A percentile compares a stretch with the other conserved stretches of the same genome.
Conservation (phyloP, 2,888 invertebrate genomes). For the Germaria angustata region DNA sequence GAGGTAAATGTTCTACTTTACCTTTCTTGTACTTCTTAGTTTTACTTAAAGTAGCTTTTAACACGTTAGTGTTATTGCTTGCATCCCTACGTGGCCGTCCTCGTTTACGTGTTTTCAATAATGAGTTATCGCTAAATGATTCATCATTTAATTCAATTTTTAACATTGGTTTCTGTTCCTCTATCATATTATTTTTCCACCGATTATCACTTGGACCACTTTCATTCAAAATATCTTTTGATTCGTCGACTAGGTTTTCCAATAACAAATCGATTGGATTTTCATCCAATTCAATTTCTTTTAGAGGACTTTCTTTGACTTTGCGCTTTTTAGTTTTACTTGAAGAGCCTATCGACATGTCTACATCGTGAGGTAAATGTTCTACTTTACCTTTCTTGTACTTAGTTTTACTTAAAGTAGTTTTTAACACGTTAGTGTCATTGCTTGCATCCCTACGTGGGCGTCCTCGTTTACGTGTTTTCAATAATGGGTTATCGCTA, state of each 20-base stretch:
- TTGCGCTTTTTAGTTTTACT: background rate
- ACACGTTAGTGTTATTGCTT: background rate
- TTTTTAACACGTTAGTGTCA: background rate
- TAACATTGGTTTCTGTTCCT: background rate
- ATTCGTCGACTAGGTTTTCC: background rate
- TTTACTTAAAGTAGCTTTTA: background rate
- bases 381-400: background rate
- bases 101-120: conserved; percentile 12
- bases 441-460: background rate
- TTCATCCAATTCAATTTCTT: background rate
- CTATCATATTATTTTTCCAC: conserved; percentile 69
- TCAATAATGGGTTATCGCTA: background rate
- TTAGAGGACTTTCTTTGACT: background rate
- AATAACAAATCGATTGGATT: background rate
- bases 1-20: background rate
- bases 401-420: background rate
- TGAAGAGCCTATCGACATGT: background rate
- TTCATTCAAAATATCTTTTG: conserved; percentile 3
- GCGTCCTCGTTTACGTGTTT: conserved; percentile 34
- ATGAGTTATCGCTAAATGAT: background rate
- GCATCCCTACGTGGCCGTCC: conserved; percentile 8
- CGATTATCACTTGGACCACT: conserved; percentile 15
- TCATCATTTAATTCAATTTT: background rate
- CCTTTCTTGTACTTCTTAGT: background rate
- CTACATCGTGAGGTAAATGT: background rate